Evolutionary conservation across 30 jellyfish, hydroid and myxozoan genomes (phyloP).

Genomic region (Pseudorhiza aurosa): DNA sequence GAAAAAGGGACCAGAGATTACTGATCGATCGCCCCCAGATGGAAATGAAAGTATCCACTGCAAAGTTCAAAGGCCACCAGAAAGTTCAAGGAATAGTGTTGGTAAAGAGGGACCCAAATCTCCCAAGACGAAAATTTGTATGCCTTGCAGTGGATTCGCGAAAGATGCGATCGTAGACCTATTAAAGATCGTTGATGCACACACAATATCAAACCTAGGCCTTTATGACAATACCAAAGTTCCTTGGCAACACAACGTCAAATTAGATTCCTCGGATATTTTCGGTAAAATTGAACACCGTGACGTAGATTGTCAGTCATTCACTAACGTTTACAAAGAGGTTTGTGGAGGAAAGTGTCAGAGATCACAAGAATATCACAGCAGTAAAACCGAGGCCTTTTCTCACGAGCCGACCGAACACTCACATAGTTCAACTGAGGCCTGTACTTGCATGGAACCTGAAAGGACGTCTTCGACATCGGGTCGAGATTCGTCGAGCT

Average conservation of each 20-base stretch:
- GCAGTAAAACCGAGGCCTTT: background rate
- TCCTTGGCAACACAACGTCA: slow-evolving; percentile 34
- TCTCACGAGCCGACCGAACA: no score
- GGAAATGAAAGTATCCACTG: slow-evolving; percentile 43
- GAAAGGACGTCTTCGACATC: no score
- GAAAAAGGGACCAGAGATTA: background rate
- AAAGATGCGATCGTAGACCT: slow-evolving; percentile 59
- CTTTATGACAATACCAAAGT: slow-evolving; percentile 30
- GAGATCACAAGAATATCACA: background rate
- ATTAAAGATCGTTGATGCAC: slow-evolving; percentile 45
- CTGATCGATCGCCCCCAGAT: slow-evolving; percentile 71
- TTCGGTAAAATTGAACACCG: slow-evolving; percentile 3
- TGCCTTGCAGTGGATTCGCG: slow-evolving; percentile 43
- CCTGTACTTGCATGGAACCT: background rate
- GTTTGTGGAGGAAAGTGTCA: no score
- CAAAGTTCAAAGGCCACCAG: background rate
- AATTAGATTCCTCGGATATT: slow-evolving; percentile 20
- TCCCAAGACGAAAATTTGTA: background rate
- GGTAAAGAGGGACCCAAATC: background rate
- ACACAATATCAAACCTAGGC: slow-evolving; percentile 53
- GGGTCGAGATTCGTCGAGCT: no score
- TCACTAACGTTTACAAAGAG: no score
- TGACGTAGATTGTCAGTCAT: no score
- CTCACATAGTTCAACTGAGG: no score
- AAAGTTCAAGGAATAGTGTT: slow-evolving; percentile 3